Percentiles rank a stretch among this genome's conserved stretches.
Evolutionary conservation across 2,797 vertebrate genomes (phyloP).

Genomic region (Ciconia nigra): DNA sequence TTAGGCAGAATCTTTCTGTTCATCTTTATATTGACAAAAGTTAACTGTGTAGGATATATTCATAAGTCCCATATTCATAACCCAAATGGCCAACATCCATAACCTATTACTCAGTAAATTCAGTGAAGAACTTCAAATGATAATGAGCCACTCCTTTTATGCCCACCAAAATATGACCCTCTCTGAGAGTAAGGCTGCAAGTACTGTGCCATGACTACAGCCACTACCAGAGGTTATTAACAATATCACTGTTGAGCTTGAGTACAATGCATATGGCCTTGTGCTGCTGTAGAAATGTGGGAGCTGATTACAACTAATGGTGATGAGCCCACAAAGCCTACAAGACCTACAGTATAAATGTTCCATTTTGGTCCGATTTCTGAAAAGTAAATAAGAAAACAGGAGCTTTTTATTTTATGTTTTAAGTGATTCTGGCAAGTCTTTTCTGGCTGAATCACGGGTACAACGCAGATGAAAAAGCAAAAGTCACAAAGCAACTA

Average conservation of each 20-base stretch:
- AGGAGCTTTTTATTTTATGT: background rate
- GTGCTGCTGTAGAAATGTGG: background rate
- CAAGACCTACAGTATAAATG: background rate
- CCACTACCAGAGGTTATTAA: background rate
- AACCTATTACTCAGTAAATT: background rate
- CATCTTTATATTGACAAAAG: slow-evolving; percentile 49
- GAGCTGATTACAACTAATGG: background rate
- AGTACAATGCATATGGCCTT: background rate
- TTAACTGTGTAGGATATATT: background rate
- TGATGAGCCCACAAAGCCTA: background rate
- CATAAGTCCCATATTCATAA: background rate
- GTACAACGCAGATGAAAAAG: background rate
- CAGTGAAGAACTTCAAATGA: background rate
- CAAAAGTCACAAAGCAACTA: background rate
- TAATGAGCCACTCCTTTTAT: background rate
- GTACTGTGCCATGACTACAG: background rate
- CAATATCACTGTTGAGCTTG: background rate
- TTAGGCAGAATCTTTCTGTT: slow-evolving; percentile 22
- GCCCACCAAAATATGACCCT: background rate
- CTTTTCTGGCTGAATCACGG: background rate
- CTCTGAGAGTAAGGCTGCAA: background rate
- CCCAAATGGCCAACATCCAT: background rate
- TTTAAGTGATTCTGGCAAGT: background rate
- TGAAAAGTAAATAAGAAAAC: background rate
- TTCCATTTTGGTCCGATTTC: background rate